Percentiles rank a stretch among this genome's conserved stretches.
These are phyloP conservation scores for Phrynosoma blainvillii DNA, from an alignment of 2,113 vertebrate genomes.

Conservation along the genomic window DNA sequence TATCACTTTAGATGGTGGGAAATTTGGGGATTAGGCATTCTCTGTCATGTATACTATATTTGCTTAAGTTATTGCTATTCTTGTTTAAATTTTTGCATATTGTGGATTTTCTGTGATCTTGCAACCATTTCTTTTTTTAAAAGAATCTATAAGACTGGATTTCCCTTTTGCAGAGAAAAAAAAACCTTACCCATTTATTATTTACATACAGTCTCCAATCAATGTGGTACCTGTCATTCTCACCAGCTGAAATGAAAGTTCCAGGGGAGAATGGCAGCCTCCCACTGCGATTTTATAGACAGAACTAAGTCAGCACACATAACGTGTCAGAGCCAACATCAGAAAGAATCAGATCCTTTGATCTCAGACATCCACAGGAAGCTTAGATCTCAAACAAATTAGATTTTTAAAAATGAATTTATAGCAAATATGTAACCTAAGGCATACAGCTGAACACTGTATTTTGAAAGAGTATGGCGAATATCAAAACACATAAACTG, in stretches of 20 bases:
- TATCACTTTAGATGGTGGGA: constrained; percentile 54
- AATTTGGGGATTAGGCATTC: constrained; percentile 59
- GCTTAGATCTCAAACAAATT: constrained; percentile 98
- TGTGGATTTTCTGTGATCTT: constrained; percentile 47
- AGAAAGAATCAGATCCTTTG: constrained; percentile 96
- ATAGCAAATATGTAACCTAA: constrained; percentile 86
- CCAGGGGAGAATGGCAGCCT: constrained; percentile 76
- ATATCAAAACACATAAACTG: constrained; percentile 80
- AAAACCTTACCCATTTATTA: constrained; percentile 78
- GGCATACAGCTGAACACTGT: constrained; percentile 79
- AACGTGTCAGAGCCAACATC: constrained; percentile 93
- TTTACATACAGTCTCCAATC: constrained; percentile 79
- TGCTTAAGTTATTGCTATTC: constrained; percentile 67
- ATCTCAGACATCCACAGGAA: constrained; percentile 95
- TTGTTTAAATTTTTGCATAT: constrained; percentile 65
- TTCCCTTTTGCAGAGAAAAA: constrained; percentile 59
- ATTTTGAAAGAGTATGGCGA: constrained; percentile 75
- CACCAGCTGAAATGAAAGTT: constrained; percentile 81
- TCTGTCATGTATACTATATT: constrained; percentile 61
- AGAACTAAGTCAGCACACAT: constrained; percentile 96
- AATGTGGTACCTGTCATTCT: constrained; percentile 75
- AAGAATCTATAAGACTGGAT: constrained; percentile 73
- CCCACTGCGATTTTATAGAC: constrained; percentile 88
- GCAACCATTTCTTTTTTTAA: constrained; percentile 60
- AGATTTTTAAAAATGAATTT: constrained; percentile 98